A percentile compares a stretch with the other conserved stretches of the same genome.
These are phyloP conservation scores for Deilephila elpenor DNA, from an alignment of 2,888 invertebrate genomes.

Conservation along the genomic window DNA sequence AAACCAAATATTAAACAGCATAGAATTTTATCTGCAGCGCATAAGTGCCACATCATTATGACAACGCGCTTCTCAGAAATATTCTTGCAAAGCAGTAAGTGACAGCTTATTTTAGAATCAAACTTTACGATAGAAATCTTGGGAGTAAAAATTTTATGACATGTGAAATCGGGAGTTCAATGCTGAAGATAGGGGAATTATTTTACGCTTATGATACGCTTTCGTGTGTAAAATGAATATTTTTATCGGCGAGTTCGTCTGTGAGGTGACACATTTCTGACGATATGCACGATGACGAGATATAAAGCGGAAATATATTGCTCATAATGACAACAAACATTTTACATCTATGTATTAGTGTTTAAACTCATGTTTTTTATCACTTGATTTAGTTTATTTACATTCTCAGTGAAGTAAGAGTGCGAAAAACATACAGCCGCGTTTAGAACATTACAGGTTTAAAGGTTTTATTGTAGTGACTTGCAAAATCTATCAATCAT, in stretches of 20 bases:
- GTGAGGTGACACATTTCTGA: slow-evolving; percentile 51
- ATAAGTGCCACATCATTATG: not conserved
- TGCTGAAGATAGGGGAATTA: slow-evolving; percentile 61
- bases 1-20: not conserved
- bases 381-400: not conserved
- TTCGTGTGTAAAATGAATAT: slow-evolving; percentile 61
- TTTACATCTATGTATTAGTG: not conserved
- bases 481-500: too few species aligned
- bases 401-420: too few species aligned
- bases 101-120: slow-evolving; percentile 60
- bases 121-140: slow-evolving; percentile 62
- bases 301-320: slow-evolving; percentile 20
- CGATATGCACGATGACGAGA: slow-evolving; percentile 50
- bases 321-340: slow-evolving; percentile 13
- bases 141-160: slow-evolving; percentile 66
- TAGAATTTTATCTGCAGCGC: not conserved
- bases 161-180: slow-evolving; percentile 64
- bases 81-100: slow-evolving; percentile 32
- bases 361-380: slow-evolving; percentile 9
- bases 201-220: slow-evolving; percentile 62
- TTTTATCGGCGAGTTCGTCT: slow-evolving; percentile 54
- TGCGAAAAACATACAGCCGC: too few species aligned
- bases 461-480: too few species aligned
- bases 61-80: not conserved
- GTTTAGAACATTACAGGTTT: too few species aligned